Base-by-base conservation (phyloP, 1,140 invertebrate genomes). In the Neelides sp. region DNA sequence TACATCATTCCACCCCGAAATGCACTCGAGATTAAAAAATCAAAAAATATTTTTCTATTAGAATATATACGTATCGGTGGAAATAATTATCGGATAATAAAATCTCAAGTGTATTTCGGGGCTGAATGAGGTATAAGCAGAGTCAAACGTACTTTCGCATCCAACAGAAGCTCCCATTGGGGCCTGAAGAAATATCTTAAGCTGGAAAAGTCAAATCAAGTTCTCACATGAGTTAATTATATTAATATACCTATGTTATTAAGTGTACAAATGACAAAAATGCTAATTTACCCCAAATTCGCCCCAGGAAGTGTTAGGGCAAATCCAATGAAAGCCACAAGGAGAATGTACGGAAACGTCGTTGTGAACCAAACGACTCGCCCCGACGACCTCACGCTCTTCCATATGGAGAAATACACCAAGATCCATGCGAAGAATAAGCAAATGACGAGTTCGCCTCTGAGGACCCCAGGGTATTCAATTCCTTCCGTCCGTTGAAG, bases 391-490 rank as follows among this genome's bases (percentile, higher is more conserved):
- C 83, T 83, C 48, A 90, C 86, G 47, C 85, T 88, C 71, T 92
- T 92, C 82, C 88, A 92, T 35, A 92, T 78, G 40, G 85, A 85
- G 66, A 93, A 89, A 69, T 92, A 93, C 35, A 92, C 87, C 56
- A 93, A 70, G 34, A 90, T 73, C 87, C 88, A 93, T 46, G 84
- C 84, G 54, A 84, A 79, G 22, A 91, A 70, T 23, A 93, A 72
- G 61, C 85, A 89, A 24, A 84, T 80, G 17, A 88, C 80, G 27
- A 93, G 69, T 62, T 92, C 87, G 80, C 84, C 88, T 56, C 87
- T 73, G 57, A 93, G 69, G 49, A 71, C 73, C 39, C 85, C 86
- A n/a, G 81, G 77, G 56, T 79, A 76, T 63, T 88, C 83, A 45
- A 93, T 81, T 13, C 86, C 85, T 5, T 71, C 67, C 58, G 79